phyloP scores from a whole-genome alignment of 1,140 invertebrate species.

The Cyclina sinensis region DNA sequence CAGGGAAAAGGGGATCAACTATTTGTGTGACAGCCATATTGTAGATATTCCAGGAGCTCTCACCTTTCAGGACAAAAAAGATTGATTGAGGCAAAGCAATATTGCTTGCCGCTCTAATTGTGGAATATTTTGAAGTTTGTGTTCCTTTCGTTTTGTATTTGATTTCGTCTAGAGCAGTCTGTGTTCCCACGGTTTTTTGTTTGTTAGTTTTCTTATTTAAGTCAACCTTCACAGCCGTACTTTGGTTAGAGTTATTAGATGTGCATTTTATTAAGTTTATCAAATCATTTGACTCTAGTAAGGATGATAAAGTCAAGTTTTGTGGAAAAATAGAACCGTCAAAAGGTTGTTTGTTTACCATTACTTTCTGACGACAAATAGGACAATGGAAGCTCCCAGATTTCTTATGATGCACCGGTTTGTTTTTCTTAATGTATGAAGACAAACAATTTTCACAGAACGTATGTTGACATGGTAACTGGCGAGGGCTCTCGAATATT shows the following conservation, averaged over 20 bases:
- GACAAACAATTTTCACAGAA: constrained; percentile 3
- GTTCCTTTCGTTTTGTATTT: not conserved
- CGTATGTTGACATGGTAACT: constrained; percentile 9
- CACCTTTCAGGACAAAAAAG: not conserved
- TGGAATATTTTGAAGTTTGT: not conserved
- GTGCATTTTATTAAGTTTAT: not conserved
- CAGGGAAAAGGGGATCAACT: not conserved
- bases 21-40: not conserved
- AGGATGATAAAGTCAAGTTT: not conserved
- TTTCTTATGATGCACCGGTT: not conserved
- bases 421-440: not conserved
- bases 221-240: not conserved
- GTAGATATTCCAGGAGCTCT: not conserved
- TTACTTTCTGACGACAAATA: not conserved
- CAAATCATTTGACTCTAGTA: not conserved
- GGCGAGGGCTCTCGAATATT: not conserved
- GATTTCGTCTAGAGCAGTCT: not conserved
- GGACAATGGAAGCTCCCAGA: not conserved
- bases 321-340: not conserved
- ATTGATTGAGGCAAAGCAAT: not conserved
- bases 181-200: not conserved
- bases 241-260: not conserved
- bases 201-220: not conserved
- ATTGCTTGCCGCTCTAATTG: not conserved
- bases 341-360: not conserved